phyloP scores from a whole-genome alignment of 2,113 vertebrate genomes.

The Pelecanoides urinatrix region DNA sequence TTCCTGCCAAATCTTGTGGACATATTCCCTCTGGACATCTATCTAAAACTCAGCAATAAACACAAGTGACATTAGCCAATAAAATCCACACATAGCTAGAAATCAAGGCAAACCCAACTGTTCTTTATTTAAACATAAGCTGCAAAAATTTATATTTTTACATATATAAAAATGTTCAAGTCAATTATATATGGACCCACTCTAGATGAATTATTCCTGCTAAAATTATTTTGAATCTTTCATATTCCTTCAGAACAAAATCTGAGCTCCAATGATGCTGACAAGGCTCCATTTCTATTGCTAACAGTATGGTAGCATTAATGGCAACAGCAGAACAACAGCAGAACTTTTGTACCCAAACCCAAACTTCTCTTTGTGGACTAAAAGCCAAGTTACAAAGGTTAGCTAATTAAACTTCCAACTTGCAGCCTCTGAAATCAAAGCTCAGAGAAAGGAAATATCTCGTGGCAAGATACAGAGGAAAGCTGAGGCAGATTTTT shows the following conservation, averaged over 20 bases:
- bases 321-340: background rate
- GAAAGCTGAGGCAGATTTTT: background rate
- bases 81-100: background rate
- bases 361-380: background rate
- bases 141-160: background rate
- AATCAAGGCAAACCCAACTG: background rate
- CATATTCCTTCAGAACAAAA: background rate
- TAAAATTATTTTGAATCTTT: background rate
- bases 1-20: slow-evolving; percentile 68
- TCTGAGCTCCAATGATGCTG: background rate
- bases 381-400: background rate
- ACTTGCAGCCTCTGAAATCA: background rate
- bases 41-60: slow-evolving; percentile 63
- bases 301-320: background rate
- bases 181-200: background rate
- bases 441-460: background rate
- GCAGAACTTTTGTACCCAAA: background rate
- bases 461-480: background rate
- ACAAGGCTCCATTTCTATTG: background rate
- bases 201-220: background rate
- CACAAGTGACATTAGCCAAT: background rate
- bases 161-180: background rate
- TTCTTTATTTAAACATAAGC: background rate
- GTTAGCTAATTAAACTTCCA: background rate
- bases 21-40: slow-evolving; percentile 69